Base-by-base conservation (phyloP, 2,113 vertebrate genomes). In the Neotoma lepida region DNA sequence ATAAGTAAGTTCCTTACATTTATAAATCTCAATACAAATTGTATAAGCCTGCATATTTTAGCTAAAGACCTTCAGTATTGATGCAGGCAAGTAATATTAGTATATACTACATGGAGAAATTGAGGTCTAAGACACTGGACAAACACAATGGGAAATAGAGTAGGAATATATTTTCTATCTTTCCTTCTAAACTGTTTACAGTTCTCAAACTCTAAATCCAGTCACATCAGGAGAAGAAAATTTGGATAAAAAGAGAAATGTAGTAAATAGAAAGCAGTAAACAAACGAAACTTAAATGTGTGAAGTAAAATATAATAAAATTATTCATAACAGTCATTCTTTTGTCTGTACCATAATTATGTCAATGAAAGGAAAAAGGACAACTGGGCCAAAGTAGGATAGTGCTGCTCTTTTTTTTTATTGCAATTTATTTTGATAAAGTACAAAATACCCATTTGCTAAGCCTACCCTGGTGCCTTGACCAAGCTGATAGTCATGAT, bases 1-100 rank as follows among this genome's bases (percentile, higher is more conserved):
- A 89, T 91, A 93, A 90, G 44, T 56, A 86, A 49, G 24, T 51
- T 94, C 9, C 6, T 35, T 68, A 90, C 22, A 96, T 90, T 91
- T 95, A 51, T 73, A 87, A 81, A 44, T n/a, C 12, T 85, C 56
- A 30, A 49, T 86, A 33, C 58, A 90, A 86, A 56, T 89, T 86
- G 1, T 44, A 73, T 80, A 74, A 71, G 0, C 18, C 86, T 54
- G 7, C 9, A 39, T 80, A 2, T 30, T 91, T 81, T 41, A 80
- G 61, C 70, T 95, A 63, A 70, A 88, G 56, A 70, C 17, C 7
- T n/a, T 63, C 28, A 77, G 10, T 77, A 39, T 14, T 94, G 20
- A 71, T 82, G 61, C 1, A 63, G 22, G 10, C 26, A 89, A 28
- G 1, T 8, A 35, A 51, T 66, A 68, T 6, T 49, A 24, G 4